These are phyloP conservation scores for Hirtodrosophila alboralis DNA, from an alignment of 2,888 invertebrate species.

Conservation along the genomic window DNA sequence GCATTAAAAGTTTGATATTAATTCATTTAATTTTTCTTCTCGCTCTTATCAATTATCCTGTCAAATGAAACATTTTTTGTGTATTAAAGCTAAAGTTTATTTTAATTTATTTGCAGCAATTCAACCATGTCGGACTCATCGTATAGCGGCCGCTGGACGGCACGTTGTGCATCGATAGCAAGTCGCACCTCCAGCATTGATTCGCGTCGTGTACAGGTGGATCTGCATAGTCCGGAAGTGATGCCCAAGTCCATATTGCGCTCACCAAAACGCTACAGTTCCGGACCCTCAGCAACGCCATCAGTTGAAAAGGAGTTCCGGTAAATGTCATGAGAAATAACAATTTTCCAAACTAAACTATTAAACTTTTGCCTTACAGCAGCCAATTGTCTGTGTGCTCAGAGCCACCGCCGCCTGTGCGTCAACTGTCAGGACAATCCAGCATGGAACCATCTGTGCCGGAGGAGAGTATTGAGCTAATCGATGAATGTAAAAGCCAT, in stretches of 20 bases:
- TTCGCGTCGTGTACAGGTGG: constrained; percentile 83
- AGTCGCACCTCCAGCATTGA: constrained; percentile 84
- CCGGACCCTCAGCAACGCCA: constrained; percentile 82
- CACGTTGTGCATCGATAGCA: constrained; percentile 81
- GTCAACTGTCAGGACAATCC: constrained; percentile 83
- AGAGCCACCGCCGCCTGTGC: constrained; percentile 78
- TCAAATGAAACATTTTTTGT: no score
- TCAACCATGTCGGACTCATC: constrained; percentile 84
- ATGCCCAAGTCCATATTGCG: constrained; percentile 81
- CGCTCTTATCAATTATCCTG: no score
- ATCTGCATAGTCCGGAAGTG: constrained; percentile 83
- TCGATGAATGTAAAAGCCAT: constrained; percentile 52
- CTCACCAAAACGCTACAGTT: constrained; percentile 82
- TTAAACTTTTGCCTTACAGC: constrained; percentile 24
- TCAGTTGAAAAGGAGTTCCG: constrained; percentile 84
- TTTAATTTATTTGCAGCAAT: constrained; percentile 58
- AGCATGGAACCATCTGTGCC: constrained; percentile 84
- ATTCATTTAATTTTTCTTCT: no score
- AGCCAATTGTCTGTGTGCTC: constrained; percentile 84
- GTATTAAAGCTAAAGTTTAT: no score
- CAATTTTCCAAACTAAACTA: constrained; percentile 8
- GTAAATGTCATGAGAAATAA: constrained; percentile 61
- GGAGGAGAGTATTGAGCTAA: constrained; percentile 76
- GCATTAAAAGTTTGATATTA: no score
- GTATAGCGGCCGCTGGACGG: constrained; percentile 82